Base-by-base conservation (phyloP, 2,113 vertebrate genomes). In the Phalacrocorax brasilianus region DNA sequence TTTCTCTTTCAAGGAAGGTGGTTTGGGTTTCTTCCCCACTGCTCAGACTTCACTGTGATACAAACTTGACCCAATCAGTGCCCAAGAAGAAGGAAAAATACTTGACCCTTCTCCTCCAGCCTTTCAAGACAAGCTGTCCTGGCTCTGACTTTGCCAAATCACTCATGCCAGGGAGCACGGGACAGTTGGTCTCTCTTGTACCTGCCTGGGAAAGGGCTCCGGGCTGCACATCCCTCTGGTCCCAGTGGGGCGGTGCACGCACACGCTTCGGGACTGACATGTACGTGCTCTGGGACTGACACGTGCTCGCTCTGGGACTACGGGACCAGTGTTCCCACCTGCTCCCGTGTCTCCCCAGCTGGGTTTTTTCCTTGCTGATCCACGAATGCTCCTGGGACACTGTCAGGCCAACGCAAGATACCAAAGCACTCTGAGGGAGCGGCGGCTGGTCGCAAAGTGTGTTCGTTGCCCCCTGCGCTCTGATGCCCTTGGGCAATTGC, bases 31-130 rank as follows among this genome's bases (percentile, higher is more conserved):
- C 92, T 95, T 95, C 92, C 89, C 84, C 58, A 6, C 86, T 61
- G 87, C 89, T 96, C 93, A 96, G 97, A 97, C 94, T 96, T 97
- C 97, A 97, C 97, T 97, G 97, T 97, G 97, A 97, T 97, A 93
- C 32, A 42, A 73, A 97, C 92, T 96, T 76, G 95, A 96, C 96
- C 97, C 96, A 89, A 75, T 93, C 94, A 97, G 96, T 97, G 97
- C 97, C 97, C 96, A 76, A 81, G 94, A 96, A 81, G 91, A 93
- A 88, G 67, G 86, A 85, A 55, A 73, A 71, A 44, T 12, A 15
- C 53, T 66, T 40, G 28, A 52, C 74, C 87, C 84, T 89, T 90
- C 84, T 89, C 83, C 62, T 89, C 30, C 92, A 86, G 88, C 80
- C 94, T 85, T 89, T 78, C 47, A 12, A 72, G 76, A 66, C 30